A percentile compares a stretch with the other conserved stretches of the same genome.
Evolutionary conservation across 2,888 invertebrate species (phyloP).

Genomic region (Sinotaia quadrata): DNA sequence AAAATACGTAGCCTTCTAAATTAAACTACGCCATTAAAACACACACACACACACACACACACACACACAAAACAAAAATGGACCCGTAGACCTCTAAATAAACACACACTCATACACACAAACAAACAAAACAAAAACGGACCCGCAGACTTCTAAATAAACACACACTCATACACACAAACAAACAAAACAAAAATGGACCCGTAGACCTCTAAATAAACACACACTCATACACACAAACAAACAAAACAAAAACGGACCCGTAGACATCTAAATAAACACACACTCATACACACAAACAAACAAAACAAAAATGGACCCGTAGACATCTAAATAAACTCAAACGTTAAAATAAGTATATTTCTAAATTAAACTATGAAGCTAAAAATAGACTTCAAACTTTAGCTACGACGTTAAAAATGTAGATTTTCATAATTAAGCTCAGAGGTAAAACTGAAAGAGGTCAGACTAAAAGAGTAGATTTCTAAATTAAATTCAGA

Average conservation of each 20-base stretch:
- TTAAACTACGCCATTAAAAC: no score
- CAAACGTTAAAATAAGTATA: no score
- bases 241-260: not conserved
- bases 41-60: not conserved
- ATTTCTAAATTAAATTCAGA: no score
- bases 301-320: not conserved
- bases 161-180: conserved; percentile 10
- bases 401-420: no score
- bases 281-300: not conserved
- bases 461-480: no score
- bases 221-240: not conserved
- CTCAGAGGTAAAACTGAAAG: no score
- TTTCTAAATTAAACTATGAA: no score
- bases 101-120: not conserved
- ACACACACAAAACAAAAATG: not conserved
- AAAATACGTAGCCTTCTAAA: no score
- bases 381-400: no score
- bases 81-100: not conserved
- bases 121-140: not conserved
- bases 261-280: not conserved
- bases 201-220: not conserved
- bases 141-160: not conserved
- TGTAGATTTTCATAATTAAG: no score
- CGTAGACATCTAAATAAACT: no score
- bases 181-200: not conserved